These are phyloP conservation scores for Smittia aterrima DNA, from an alignment of 2,888 invertebrate genomes.

Conservation along the genomic window DNA sequence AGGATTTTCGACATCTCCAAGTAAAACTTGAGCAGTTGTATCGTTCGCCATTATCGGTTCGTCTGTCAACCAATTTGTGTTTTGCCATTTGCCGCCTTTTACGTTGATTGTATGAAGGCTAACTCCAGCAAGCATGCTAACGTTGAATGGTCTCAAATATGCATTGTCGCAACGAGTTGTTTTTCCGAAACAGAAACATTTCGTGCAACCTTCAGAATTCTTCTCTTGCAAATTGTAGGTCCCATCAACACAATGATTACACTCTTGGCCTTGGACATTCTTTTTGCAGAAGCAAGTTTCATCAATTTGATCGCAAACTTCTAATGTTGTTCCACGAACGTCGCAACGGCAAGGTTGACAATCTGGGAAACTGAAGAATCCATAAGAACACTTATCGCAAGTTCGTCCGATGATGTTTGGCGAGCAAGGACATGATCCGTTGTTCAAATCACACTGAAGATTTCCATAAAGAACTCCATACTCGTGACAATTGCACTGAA, in stretches of 20 bases:
- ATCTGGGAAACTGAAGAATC: constrained; percentile 83
- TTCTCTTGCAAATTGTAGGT: constrained; percentile 82
- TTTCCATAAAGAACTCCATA: constrained; percentile 74
- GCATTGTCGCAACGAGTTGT: constrained; percentile 83
- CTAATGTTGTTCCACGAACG: constrained; percentile 74
- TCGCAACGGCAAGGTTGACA: constrained; percentile 84
- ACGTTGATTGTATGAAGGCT: constrained; percentile 47
- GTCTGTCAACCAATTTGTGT: constrained; percentile 37
- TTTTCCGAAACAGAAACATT: constrained; percentile 96
- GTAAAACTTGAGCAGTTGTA: constrained; percentile 51
- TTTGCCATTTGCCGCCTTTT: constrained; percentile 17
- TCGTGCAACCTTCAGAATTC: constrained; percentile 89
- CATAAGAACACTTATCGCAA: constrained; percentile 84
- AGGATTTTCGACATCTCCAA: constrained; percentile 46
- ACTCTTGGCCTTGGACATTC: constrained; percentile 67
- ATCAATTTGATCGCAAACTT: constrained; percentile 79
- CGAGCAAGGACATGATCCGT: constrained; percentile 86
- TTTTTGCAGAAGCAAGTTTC: constrained; percentile 74
- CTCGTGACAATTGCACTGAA: constrained; percentile 76
- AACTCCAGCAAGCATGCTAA: constrained; percentile 50
- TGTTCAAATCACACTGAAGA: constrained; percentile 82
- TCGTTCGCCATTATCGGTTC: constrained; percentile 51
- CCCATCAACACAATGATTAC: constrained; percentile 82
- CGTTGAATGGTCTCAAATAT: constrained; percentile 56
- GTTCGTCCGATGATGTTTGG: constrained; percentile 82